Evolutionary conservation across 2,888 invertebrate genomes (phyloP).

Genomic region (Cephonodes hylas): DNA sequence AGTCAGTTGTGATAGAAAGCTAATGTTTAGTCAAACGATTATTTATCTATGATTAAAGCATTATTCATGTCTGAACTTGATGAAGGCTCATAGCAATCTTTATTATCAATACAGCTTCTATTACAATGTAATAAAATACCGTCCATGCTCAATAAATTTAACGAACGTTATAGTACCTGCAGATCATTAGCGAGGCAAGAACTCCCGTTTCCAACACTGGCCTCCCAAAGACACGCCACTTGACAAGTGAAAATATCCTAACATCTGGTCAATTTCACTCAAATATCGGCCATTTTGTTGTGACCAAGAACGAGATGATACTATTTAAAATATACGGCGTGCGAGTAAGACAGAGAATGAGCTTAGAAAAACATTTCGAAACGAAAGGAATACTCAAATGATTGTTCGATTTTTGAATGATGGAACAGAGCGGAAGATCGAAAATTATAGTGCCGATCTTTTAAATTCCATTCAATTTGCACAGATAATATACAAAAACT

Average conservation of each 20-base stretch:
- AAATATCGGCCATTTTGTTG: background rate
- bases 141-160: background rate
- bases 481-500: background rate
- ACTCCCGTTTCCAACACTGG: background rate
- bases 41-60: too few relatives aligned
- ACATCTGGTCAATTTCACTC: conserved; percentile 2
- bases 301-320: background rate
- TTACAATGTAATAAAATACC: background rate
- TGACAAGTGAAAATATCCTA: conserved; percentile 1
- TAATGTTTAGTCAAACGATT: too few relatives aligned
- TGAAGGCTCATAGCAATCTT: too few relatives aligned
- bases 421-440: background rate
- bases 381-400: background rate
- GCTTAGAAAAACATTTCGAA: conserved; percentile 1
- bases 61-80: too few relatives aligned
- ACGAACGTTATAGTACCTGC: background rate
- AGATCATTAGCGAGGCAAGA: background rate
- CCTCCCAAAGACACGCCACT: background rate
- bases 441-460: background rate
- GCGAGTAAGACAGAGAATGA: background rate
- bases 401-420: background rate
- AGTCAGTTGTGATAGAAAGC: too few relatives aligned
- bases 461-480: background rate
- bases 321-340: too few relatives aligned
- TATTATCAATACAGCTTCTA: background rate